Evolutionary conservation across 2,113 vertebrate genomes (phyloP).

Genomic region (Helogale parvula): DNA sequence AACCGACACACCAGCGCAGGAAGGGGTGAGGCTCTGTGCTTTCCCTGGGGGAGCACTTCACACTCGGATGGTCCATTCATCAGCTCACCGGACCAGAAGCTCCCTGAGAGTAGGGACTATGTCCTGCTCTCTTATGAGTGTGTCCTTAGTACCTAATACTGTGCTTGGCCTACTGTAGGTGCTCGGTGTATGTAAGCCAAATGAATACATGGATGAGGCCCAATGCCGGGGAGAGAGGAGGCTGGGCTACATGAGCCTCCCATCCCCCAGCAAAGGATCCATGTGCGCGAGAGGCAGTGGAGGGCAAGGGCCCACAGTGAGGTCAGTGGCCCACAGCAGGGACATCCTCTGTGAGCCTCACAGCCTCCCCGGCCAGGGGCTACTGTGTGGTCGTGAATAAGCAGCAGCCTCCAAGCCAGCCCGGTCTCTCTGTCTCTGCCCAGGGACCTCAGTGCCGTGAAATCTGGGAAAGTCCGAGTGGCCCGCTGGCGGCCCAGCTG

Average conservation of each 20-base stretch:
- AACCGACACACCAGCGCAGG: not conserved
- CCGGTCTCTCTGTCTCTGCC: conserved; percentile 20
- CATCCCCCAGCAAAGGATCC: not conserved
- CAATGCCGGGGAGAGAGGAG: not conserved
- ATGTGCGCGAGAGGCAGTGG: accelerated
- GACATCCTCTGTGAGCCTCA: not conserved
- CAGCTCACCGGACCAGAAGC: not conserved
- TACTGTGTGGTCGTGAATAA: conserved; percentile 63
- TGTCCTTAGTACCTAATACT: not conserved
- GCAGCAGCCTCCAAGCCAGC: not conserved
- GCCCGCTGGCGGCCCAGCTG: conserved; percentile 70
- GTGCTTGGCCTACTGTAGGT: no score
- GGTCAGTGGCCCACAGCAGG: not conserved
- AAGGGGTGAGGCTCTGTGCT: accelerated
- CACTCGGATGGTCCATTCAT: not conserved
- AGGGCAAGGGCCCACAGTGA: not conserved
- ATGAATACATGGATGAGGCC: not conserved
- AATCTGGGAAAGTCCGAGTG: conserved; percentile 65
- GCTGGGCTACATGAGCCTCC: not conserved
- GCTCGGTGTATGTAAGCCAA: not conserved
- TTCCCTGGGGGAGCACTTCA: not conserved
- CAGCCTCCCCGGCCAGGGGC: conserved; percentile 41
- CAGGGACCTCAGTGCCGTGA: conserved; percentile 59
- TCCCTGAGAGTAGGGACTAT: not conserved
- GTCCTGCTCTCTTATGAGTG: not conserved